Evolutionary conservation across 1,140 invertebrate species (phyloP), one percentile per base, ranked within the genome.

Genomic region (Muscidifurax raptorellus): DNA sequence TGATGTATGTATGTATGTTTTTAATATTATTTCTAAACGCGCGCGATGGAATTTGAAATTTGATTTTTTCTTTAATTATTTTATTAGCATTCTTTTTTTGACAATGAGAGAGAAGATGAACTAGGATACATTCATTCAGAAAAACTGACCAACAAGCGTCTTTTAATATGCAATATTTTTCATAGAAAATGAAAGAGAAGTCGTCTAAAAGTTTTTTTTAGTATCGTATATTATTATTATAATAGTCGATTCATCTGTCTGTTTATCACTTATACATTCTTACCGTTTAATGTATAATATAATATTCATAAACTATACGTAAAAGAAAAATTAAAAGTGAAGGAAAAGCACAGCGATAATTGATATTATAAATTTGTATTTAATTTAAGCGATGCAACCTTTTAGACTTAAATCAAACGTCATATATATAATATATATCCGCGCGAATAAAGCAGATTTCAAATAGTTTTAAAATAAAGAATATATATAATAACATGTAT

Each of bases 391-490:
- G 82, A 82, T 80, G 81, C 81, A 86, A 83, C 71, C 59, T 82
- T 85, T 86, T 86, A 80, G 80, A 74, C 69, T 86, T 74, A 82
- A 85, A 85, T 85, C 78, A 85, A 78, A 85, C 79, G 66, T 71
- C 79, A 47, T 81, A 85, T 76, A 76, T 85, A 82, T 83, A 86
- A 86, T 86, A 83, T 83, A 83, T 32, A 86, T 69, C 59, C 71
- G 81, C 81, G 47, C 66, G 25, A 78, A 77, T 79, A 79, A 79
- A 78, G 80, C 84, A 82, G 74, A 82, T 71, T 83, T 59, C 59
- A 83, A 86, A 28, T 79, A 30, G 5, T 71, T 80, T n/a, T 80
- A 69, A 83, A 82, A 80, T 80, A 79, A 86, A 83, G 71, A 80
- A 80, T 86, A 83, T 80, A 80, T 82, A 82, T 85, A 81, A 82